These are phyloP conservation scores for Pogonophryne albipinna DNA, from an alignment of 2,797 vertebrate genomes.

Conservation along the genomic window DNA sequence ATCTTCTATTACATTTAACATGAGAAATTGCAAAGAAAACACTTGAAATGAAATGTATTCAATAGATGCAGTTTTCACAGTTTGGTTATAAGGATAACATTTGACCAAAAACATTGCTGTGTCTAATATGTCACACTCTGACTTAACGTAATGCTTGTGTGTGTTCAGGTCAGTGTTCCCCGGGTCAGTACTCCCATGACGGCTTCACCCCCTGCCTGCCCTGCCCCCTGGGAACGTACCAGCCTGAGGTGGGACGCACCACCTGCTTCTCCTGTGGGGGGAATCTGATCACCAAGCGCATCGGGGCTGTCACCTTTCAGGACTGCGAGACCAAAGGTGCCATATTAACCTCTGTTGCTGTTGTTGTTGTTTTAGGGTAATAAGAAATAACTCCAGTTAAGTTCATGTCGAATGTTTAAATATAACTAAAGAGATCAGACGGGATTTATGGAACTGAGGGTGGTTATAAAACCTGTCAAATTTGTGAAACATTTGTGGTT, in stretches of 20 bases:
- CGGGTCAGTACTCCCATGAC: conserved; percentile 92
- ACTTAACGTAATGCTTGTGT: conserved; percentile 41
- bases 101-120: not conserved
- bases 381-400: conserved; percentile 1
- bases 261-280: conserved; percentile 93
- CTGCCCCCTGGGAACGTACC: conserved; percentile 91
- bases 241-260: conserved; percentile 92
- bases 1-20: conserved; percentile 10
- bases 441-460: conserved; percentile 22
- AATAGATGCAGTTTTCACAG: not conserved
- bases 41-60: not conserved
- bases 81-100: not conserved
- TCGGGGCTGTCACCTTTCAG: conserved; percentile 89
- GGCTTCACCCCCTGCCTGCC: conserved; percentile 92
- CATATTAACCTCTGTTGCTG: conserved; percentile 16
- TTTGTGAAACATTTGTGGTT: conserved; percentile 31
- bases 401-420: conserved; percentile 6
- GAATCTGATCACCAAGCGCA: conserved; percentile 89
- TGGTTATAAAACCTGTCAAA: conserved; percentile 18
- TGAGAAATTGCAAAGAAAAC: not conserved
- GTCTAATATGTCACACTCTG: conserved; percentile 25
- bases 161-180: conserved; percentile 90
- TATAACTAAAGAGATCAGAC: conserved; percentile 8
- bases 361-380: not conserved
- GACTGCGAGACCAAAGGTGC: conserved; percentile 98